A percentile compares a stretch with the other conserved stretches of the same genome.
These are phyloP conservation scores for Sinocyclocheilus rhinocerous DNA, from an alignment of 2,113 vertebrate genomes.

Conservation along the genomic window DNA sequence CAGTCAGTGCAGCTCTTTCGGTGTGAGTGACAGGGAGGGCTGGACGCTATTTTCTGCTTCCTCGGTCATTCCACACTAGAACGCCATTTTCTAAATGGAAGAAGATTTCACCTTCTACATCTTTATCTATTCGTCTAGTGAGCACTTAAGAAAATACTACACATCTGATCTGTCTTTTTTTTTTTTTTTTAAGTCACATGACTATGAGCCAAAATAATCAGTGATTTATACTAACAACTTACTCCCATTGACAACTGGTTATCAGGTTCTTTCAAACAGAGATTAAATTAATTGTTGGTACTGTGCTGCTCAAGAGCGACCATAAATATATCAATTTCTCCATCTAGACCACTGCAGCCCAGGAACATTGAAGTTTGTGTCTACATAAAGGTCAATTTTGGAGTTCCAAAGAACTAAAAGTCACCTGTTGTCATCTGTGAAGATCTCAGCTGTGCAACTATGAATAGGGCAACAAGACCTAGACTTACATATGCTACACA, in stretches of 20 bases:
- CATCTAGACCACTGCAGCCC: background rate
- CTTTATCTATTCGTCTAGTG: background rate
- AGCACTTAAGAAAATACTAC: background rate
- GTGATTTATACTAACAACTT: background rate
- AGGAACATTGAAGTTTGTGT: constrained; percentile 62
- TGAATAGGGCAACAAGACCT: background rate
- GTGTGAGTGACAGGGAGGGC: constrained; percentile 81
- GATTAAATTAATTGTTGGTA: background rate
- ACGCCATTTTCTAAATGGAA: constrained; percentile 71
- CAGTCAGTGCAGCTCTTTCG: background rate
- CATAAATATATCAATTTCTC: background rate
- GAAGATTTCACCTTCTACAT: constrained; percentile 54
- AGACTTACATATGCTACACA: background rate
- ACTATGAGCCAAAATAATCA: background rate
- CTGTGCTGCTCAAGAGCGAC: background rate
- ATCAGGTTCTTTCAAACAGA: background rate
- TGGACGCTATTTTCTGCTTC: constrained; percentile 86
- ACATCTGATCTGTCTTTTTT: background rate
- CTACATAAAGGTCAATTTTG: constrained; percentile 68
- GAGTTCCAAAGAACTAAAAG: constrained; percentile 15
- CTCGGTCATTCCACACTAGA: constrained; percentile 79
- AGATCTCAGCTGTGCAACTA: constrained; percentile 17
- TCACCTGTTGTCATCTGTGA: constrained; percentile 45
- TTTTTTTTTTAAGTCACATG: background rate
- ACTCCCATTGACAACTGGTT: background rate